Evolutionary conservation across 2,113 vertebrate genomes (phyloP).

Genomic region (Eulemur rufifrons): DNA sequence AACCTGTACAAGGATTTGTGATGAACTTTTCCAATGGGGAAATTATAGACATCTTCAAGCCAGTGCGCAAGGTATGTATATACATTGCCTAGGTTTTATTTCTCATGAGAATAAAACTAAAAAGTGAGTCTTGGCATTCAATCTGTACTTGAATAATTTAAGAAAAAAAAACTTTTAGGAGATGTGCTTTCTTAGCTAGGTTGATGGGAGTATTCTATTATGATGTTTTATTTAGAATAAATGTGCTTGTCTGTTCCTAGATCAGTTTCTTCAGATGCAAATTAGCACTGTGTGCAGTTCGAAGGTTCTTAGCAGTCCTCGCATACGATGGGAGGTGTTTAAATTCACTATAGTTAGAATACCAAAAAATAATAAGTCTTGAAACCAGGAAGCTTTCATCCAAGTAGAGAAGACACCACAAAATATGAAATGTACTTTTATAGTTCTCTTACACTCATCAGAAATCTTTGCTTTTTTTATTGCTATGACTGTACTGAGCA

Average conservation of each 20-base stretch:
- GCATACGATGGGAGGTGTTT: background rate
- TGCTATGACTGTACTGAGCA: slow-evolving; percentile 18
- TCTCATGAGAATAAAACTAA: slow-evolving; percentile 19
- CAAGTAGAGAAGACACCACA: background rate
- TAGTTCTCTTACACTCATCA: background rate
- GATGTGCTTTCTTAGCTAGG: background rate
- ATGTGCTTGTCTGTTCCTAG: background rate
- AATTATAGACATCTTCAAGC: slow-evolving; percentile 92
- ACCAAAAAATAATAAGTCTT: background rate
- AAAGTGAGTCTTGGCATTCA: background rate
- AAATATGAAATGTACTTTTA: background rate
- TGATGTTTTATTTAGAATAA: background rate
- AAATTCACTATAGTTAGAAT: background rate
- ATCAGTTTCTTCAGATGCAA: background rate
- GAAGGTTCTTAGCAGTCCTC: background rate
- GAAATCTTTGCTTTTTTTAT: background rate
- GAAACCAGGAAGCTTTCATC: background rate
- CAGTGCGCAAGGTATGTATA: slow-evolving; percentile 89
- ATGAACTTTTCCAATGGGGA: slow-evolving; percentile 94
- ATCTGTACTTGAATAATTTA: background rate
- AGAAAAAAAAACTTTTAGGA: background rate
- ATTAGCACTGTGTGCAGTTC: background rate
- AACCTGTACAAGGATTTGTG: slow-evolving; percentile 91
- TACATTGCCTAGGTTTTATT: background rate
- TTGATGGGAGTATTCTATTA: background rate